Base-by-base conservation (phyloP, 2,888 invertebrate species). In the Drosophila anceps region DNA sequence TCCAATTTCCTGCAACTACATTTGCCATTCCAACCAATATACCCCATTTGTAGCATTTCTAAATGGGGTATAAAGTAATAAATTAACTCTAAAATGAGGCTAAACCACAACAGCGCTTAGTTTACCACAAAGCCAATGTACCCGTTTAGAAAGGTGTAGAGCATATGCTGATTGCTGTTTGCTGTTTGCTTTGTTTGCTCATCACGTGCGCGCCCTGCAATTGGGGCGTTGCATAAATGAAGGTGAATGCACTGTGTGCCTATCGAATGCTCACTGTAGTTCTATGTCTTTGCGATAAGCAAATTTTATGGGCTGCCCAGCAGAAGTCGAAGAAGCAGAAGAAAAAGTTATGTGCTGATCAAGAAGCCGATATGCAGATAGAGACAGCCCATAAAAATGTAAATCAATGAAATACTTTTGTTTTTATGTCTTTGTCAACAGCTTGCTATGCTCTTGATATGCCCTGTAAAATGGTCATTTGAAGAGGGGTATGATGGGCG, bases 181-280 rank as follows among this genome's bases (percentile, higher is more conserved):
- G n/a, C 27, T 15, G 46, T 8, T 46, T 15, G 50, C 31, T 18
- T 50, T 50, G 31, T 50, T 50, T 50, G 50, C 33, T 4, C 35
- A 53, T 35, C 33, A 8, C 33, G 50, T 33, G 29, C 6, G 6
- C 18, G 18, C 18, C 31, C 50, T 18, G 18, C 50, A 51, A 35
- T 33, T 15, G 33, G 51, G 4, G n/a, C 50, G 15, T 18, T 39
- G 54, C 27, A 54, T 27, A 39, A 60, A 29, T 63, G 24, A 69
- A 80, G 82, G 84, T 84, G 71, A 82, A 79, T 80, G 80, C 61
- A 84, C 84, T 64, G 43, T 24, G 24, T 15, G 29, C 39, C 27
- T 9, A 54, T 6, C 27, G 27, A 39, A 13, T 37, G 37, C 27
- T 39, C 39, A 41, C 39, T 39, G 54, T 55, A 39, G 27, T 1